phyloP scores from a whole-genome alignment of 2,888 invertebrate genomes.

The Chloromyia formosa region DNA sequence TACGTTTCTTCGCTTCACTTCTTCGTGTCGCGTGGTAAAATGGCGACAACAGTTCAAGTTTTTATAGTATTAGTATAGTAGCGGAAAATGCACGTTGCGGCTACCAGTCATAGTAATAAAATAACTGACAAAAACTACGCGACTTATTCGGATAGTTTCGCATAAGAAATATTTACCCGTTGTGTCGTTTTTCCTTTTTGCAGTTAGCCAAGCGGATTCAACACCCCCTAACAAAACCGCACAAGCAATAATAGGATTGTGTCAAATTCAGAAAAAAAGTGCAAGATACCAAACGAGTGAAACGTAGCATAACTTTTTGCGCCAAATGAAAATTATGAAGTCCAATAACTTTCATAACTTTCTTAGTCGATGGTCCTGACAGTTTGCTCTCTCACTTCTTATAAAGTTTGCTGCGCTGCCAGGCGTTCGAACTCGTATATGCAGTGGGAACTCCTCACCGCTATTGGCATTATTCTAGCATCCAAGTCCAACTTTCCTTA shows the following conservation, averaged over 20 bases:
- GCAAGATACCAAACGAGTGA: slow-evolving; percentile 1
- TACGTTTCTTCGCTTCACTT: background rate
- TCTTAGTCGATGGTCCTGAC: slow-evolving; percentile 6
- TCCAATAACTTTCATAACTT: slow-evolving; percentile 40
- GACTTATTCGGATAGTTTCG: background rate
- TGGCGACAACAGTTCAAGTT: too few species aligned
- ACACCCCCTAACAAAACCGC: background rate
- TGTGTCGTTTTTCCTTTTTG: background rate
- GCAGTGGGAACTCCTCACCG: background rate
- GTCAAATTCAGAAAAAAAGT: background rate
- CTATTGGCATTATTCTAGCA: background rate
- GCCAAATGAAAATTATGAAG: slow-evolving; percentile 34
- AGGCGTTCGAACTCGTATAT: background rate
- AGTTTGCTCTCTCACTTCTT: background rate
- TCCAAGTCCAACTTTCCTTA: background rate
- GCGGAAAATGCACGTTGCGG: too few species aligned
- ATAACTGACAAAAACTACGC: background rate
- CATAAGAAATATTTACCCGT: background rate
- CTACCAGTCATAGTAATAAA: background rate
- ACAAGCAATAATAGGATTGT: background rate
- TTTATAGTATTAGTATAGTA: background rate
- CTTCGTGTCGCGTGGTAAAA: background rate
- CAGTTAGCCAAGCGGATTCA: background rate
- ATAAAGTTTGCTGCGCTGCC: background rate
- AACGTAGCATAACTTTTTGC: slow-evolving; percentile 25